These are phyloP conservation scores for Labeo calbasu DNA, from an alignment of 2,797 vertebrate genomes.

Conservation along the genomic window DNA sequence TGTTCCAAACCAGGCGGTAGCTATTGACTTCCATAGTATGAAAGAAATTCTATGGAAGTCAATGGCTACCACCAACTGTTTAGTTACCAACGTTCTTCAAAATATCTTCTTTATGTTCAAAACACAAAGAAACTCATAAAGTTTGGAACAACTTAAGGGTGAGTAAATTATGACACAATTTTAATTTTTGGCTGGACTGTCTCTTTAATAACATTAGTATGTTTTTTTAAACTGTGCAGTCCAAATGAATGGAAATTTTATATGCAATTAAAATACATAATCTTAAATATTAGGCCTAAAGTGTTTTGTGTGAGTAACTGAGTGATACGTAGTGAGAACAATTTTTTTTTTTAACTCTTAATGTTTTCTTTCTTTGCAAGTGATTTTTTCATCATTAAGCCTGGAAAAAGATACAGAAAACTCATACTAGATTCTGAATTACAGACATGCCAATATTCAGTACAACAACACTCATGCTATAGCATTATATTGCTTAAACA, in stretches of 20 bases:
- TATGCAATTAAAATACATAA: neutral
- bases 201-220: neutral
- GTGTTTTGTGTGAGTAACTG: neutral
- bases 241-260: neutral
- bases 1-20: neutral
- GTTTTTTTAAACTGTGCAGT: neutral
- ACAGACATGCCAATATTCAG: neutral
- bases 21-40: neutral
- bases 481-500: neutral
- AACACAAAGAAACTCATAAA: too few species aligned
- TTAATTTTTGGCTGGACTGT: neutral
- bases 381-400: neutral
- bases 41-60: too few species aligned
- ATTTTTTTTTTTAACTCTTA: neutral
- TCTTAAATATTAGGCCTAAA: conserved; percentile 4
- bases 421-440: neutral
- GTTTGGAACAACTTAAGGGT: too few species aligned
- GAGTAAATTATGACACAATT: neutral
- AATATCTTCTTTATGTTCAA: neutral
- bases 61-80: too few species aligned
- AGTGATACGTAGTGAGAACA: neutral
- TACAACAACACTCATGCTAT: neutral
- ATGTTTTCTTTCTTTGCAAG: neutral
- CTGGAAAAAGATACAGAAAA: neutral
- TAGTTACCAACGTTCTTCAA: neutral